A percentile compares a stretch with the other conserved stretches of the same genome.
Conservation (phyloP, 2,113 vertebrate species). For the Heteronetta atricapilla region DNA sequence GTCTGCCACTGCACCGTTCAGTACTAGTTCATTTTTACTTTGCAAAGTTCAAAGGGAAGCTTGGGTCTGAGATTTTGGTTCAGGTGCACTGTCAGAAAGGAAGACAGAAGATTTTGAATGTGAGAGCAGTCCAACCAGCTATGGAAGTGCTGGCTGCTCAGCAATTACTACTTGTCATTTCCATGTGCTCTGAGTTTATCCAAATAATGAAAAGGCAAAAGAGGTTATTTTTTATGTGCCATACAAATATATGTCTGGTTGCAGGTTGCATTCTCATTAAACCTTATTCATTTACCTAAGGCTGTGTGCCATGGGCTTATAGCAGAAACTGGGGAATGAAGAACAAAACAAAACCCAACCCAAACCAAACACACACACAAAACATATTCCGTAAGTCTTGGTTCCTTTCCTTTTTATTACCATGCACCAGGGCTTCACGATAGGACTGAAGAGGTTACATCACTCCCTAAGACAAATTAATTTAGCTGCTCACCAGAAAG, state of each 20-base stretch:
- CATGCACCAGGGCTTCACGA: neutral
- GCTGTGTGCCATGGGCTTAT: neutral
- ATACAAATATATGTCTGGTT: neutral
- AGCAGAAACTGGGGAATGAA: neutral
- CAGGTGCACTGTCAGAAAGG: neutral
- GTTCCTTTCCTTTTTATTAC: neutral
- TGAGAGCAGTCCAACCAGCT: neutral
- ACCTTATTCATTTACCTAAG: neutral
- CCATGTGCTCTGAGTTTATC: neutral
- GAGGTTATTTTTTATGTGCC: neutral
- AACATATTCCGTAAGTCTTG: neutral
- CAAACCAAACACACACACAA: too few species aligned
- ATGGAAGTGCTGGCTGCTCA: neutral
- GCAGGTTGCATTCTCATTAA: neutral
- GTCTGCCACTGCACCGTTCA: neutral
- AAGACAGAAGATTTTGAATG: neutral
- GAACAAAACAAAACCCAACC: neutral
- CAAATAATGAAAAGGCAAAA: neutral
- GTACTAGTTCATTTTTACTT: neutral
- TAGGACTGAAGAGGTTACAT: constrained; percentile 2
- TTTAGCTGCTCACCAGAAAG: constrained; percentile 70
- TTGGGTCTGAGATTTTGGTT: neutral
- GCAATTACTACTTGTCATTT: neutral
- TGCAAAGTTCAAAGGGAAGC: neutral
- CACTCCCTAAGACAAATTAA: constrained; percentile 55